These are phyloP conservation scores for Ellobius talpinus DNA, from an alignment of 2,113 vertebrate species.

Conservation along the genomic window DNA sequence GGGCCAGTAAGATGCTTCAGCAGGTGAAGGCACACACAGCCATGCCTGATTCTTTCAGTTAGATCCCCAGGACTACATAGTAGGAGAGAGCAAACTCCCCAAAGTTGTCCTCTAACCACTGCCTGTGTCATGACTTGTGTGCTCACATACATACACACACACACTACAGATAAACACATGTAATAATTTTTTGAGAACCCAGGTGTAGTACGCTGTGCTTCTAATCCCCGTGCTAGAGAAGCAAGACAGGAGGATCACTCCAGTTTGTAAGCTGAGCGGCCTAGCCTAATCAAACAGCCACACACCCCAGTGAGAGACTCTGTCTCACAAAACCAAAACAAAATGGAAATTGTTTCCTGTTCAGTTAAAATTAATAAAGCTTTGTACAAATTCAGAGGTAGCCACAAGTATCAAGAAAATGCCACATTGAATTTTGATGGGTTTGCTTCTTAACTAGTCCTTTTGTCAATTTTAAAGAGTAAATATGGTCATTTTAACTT, in stretches of 20 bases:
- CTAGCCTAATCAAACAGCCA: not conserved
- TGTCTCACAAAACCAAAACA: not conserved
- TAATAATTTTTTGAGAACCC: not conserved
- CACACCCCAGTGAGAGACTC: not conserved
- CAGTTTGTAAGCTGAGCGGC: not conserved
- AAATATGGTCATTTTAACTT: not conserved
- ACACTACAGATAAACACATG: not conserved
- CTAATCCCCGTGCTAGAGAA: not conserved
- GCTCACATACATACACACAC: not conserved
- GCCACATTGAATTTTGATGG: not conserved
- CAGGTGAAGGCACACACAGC: not conserved
- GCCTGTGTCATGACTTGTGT: not conserved
- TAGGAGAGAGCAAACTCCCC: not conserved
- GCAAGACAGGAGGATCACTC: not conserved
- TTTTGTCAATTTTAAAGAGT: not conserved
- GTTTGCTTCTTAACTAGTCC: not conserved
- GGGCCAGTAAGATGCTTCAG: not conserved
- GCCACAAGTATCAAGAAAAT: not conserved
- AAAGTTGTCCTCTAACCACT: not conserved
- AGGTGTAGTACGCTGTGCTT: not conserved
- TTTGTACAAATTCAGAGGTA: not conserved
- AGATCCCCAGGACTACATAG: not conserved
- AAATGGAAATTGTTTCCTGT: not conserved
- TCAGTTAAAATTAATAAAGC: not conserved
- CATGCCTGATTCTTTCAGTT: not conserved